phyloP scores from a whole-genome alignment of 1,140 invertebrate species.

The Bombus picipes region DNA sequence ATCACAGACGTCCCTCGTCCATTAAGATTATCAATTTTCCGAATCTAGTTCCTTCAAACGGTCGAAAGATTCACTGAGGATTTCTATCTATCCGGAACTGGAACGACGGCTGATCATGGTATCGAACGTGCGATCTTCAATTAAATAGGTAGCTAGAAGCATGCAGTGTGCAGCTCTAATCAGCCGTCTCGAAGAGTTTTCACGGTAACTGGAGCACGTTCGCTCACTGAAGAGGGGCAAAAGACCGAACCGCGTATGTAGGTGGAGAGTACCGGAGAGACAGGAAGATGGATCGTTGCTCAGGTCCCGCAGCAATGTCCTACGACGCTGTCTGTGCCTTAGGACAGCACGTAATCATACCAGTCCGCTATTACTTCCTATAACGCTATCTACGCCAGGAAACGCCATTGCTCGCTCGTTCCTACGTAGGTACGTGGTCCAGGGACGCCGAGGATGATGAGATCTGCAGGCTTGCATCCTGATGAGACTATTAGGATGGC shows the following conservation, averaged over 20 bases:
- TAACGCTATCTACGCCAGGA: slow-evolving; percentile 73
- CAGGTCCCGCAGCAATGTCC: slow-evolving; percentile 56
- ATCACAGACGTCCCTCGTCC: not conserved
- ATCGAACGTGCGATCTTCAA: slow-evolving; percentile 40
- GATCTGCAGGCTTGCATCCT: slow-evolving; percentile 81
- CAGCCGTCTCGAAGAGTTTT: slow-evolving; percentile 50
- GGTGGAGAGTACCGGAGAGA: not conserved
- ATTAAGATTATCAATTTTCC: slow-evolving; percentile 9
- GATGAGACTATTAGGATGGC: slow-evolving; percentile 82
- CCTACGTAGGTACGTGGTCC: slow-evolving; percentile 69
- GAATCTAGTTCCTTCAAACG: not conserved
- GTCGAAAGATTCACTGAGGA: not conserved
- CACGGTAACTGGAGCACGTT: slow-evolving; percentile 46
- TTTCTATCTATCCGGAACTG: not conserved
- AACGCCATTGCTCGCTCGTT: slow-evolving; percentile 73
- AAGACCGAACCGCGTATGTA: slow-evolving; percentile 12
- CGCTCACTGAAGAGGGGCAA: slow-evolving; percentile 9
- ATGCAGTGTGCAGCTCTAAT: slow-evolving; percentile 33
- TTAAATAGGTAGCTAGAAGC: slow-evolving; percentile 45
- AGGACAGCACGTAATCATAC: slow-evolving; percentile 71
- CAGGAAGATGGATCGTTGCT: slow-evolving; percentile 53
- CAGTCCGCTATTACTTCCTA: slow-evolving; percentile 74
- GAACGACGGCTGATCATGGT: slow-evolving; percentile 5
- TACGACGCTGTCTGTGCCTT: slow-evolving; percentile 63
- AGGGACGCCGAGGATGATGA: slow-evolving; percentile 77